Conservation (phyloP, 2,888 invertebrate genomes). For the Lucinisca nassula region DNA sequence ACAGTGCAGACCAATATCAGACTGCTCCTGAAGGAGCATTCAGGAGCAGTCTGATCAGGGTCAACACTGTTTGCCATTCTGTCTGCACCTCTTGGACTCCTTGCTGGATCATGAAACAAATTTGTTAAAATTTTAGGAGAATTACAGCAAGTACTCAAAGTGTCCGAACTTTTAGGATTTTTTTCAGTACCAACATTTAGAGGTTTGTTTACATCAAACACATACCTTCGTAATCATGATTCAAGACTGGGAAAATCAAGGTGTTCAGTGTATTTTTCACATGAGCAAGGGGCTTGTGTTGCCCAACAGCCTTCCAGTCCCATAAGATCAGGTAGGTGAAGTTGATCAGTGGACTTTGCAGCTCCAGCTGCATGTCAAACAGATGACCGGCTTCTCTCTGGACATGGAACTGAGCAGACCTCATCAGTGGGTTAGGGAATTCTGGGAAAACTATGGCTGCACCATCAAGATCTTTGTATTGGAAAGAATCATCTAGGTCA, state of each 20-base stretch:
- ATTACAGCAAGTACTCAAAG: no score
- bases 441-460: not conserved
- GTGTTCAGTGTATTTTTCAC: constrained; percentile 23
- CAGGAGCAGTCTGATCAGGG: no score
- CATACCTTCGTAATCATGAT: constrained; percentile 56
- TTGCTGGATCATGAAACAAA: no score
- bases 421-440: not conserved
- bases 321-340: constrained; percentile 37
- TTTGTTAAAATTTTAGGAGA: no score
- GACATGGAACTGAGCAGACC: constrained; percentile 20
- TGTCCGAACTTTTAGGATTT: no score
- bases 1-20: no score
- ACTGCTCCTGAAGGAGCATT: no score
- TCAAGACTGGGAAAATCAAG: constrained; percentile 35
- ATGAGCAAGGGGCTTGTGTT: constrained; percentile 47
- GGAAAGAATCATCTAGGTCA: not conserved
- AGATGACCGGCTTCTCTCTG: constrained; percentile 11
- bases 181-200: no score
- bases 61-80: no score
- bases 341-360: constrained; percentile 11
- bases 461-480: constrained; percentile 40
- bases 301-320: constrained; percentile 49
- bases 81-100: no score
- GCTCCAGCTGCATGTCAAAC: constrained; percentile 32
- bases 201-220: no score